Percentiles rank a stretch among this genome's conserved stretches.
phyloP scores from a whole-genome alignment of 2,888 invertebrate species.

The Hemaris fuciformis region DNA sequence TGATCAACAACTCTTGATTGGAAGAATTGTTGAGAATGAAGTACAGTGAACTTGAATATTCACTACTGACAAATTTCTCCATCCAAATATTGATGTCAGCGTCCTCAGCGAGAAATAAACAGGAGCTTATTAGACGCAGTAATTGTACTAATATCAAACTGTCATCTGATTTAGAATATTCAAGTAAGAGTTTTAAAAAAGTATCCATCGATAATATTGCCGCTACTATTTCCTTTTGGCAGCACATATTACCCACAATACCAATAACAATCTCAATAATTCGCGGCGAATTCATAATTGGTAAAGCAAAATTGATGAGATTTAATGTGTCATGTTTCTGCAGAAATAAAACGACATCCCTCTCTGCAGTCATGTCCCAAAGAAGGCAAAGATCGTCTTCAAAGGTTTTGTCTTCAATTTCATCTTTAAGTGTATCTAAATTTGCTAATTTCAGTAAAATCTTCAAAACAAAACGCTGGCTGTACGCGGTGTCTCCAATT shows the following conservation, averaged over 20 bases:
- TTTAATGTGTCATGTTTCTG: constrained; percentile 85
- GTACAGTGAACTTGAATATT: constrained; percentile 82
- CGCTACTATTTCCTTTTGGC: constrained; percentile 82
- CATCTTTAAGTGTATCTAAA: constrained; percentile 70
- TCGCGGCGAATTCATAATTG: constrained; percentile 82
- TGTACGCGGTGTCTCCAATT: constrained; percentile 90
- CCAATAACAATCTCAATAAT: constrained; percentile 91
- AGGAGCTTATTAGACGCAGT: constrained; percentile 84
- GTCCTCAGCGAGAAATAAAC: constrained; percentile 65
- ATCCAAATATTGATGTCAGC: constrained; percentile 73
- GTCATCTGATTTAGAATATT: constrained; percentile 84
- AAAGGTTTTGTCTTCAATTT: constrained; percentile 81
- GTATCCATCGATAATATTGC: constrained; percentile 80
- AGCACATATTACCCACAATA: constrained; percentile 91
- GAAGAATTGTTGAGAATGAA: constrained; percentile 89
- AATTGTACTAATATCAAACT: constrained; percentile 87
- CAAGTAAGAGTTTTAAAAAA: constrained; percentile 80
- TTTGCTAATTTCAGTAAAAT: constrained; percentile 84
- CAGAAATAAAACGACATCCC: constrained; percentile 87
- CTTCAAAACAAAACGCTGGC: constrained; percentile 87
- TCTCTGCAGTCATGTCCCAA: constrained; percentile 93
- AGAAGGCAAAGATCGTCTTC: constrained; percentile 89
- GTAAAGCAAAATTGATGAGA: constrained; percentile 82
- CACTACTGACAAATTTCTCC: constrained; percentile 65
- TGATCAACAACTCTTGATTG: constrained; percentile 81